Conservation (phyloP, 1,140 invertebrate species). For the Oreohelix idahoensis region DNA sequence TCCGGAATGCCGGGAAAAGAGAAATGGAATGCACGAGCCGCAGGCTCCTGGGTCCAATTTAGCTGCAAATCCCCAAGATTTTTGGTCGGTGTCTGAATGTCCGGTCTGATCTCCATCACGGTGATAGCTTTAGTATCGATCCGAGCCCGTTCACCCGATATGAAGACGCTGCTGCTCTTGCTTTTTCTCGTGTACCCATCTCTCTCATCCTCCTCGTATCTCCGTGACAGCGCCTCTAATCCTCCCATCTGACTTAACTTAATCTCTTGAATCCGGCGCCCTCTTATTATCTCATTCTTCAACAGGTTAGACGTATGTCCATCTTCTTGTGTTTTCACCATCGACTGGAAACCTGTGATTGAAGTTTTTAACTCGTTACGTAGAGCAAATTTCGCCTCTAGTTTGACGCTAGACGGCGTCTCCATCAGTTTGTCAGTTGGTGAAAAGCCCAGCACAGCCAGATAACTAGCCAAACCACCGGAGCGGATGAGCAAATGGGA, state of each 20-base stretch:
- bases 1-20: background rate
- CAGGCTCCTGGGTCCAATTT: constrained; percentile 27
- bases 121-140: constrained; percentile 26
- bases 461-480: background rate
- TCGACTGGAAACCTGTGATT: background rate
- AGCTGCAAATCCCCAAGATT: constrained; percentile 20
- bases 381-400: background rate
- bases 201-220: background rate
- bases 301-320: constrained; percentile 3
- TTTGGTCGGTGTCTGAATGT: background rate
- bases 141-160: background rate
- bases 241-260: constrained; percentile 8
- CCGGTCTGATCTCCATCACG: constrained; percentile 6
- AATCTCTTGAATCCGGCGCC: constrained; percentile 33
- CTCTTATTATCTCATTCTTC: constrained; percentile 24
- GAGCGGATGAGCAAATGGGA: background rate
- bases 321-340: background rate
- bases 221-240: constrained; percentile 17
- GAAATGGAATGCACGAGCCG: background rate
- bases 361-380: constrained; percentile 19
- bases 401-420: background rate
- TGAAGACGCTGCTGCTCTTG: background rate
- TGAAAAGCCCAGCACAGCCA: background rate
- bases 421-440: background rate
- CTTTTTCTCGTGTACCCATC: background rate